Evolutionary conservation across 2,113 vertebrate genomes (phyloP).

Genomic region (Lagopus muta): DNA sequence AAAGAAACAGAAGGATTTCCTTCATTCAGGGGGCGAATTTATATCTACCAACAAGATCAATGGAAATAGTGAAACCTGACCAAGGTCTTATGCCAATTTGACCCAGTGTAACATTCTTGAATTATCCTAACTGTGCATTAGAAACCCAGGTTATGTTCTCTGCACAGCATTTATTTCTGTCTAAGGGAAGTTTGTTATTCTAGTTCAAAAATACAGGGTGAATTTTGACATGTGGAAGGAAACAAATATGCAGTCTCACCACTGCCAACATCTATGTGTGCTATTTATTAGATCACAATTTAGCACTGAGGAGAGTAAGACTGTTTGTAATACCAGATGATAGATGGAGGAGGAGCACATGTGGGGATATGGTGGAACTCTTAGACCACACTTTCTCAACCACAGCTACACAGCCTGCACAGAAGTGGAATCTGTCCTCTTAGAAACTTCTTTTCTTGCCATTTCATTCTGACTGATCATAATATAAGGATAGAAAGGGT

Average conservation of each 20-base stretch:
- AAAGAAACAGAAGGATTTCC: background rate
- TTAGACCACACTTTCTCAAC: background rate
- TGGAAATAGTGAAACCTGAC: background rate
- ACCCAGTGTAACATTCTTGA: background rate
- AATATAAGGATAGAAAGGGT: background rate
- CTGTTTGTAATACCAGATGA: background rate
- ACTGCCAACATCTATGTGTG: background rate
- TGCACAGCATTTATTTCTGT: background rate
- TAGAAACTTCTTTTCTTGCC: background rate
- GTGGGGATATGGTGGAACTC: rapidly evolving
- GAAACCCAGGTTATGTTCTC: background rate
- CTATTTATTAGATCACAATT: background rate
- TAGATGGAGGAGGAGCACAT: background rate
- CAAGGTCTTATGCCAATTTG: background rate
- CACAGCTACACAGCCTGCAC: background rate
- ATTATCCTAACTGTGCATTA: background rate
- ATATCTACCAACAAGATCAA: background rate
- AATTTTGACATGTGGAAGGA: background rate
- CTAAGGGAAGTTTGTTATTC: background rate
- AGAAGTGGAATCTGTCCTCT: background rate
- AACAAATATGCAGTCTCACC: background rate
- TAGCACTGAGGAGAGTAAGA: background rate
- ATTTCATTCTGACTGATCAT: background rate
- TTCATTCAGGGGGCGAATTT: background rate
- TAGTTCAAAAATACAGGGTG: background rate